Conservation (phyloP, 2,888 invertebrate genomes). For the Syrista parreyssii region DNA sequence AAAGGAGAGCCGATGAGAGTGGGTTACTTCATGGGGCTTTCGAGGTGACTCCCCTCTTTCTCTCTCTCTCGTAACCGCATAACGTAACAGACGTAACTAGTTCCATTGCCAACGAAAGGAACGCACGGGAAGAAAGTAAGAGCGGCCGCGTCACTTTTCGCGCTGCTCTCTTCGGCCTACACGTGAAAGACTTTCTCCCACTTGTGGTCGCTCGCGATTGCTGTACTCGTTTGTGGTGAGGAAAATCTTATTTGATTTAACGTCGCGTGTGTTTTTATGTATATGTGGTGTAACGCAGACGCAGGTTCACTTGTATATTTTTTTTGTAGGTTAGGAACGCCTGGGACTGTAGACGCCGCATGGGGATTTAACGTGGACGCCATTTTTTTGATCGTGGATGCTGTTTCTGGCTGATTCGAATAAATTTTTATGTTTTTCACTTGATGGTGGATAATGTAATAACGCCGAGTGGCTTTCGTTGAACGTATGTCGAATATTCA, state of each 20-base stretch:
- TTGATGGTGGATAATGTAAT: not conserved
- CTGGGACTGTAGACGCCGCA: not conserved
- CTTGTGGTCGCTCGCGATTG: not conserved
- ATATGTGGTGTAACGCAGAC: not conserved
- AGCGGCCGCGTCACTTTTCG: constrained; percentile 57
- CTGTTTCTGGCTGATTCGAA: not conserved
- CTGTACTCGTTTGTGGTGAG: not conserved
- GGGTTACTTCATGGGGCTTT: constrained; percentile 20
- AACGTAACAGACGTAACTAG: constrained; percentile 63
- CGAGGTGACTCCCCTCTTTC: constrained; percentile 23
- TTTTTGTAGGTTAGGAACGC: not conserved
- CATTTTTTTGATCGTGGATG: not conserved
- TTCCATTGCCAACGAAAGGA: constrained; percentile 64
- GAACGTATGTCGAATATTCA: not conserved
- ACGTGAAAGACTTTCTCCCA: constrained; percentile 10
- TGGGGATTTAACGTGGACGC: not conserved
- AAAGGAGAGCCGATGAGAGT: constrained; percentile 16
- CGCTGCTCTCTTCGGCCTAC: constrained; percentile 15
- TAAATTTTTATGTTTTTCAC: not conserved
- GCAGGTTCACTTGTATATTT: not conserved
- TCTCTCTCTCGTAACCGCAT: constrained; percentile 47
- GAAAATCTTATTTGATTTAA: not conserved
- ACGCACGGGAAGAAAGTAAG: constrained; percentile 37
- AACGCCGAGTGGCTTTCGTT: not conserved
- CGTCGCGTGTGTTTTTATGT: not conserved